phyloP scores from a whole-genome alignment of 2,797 vertebrate genomes.

The Pseudocheirus occidentalis region DNA sequence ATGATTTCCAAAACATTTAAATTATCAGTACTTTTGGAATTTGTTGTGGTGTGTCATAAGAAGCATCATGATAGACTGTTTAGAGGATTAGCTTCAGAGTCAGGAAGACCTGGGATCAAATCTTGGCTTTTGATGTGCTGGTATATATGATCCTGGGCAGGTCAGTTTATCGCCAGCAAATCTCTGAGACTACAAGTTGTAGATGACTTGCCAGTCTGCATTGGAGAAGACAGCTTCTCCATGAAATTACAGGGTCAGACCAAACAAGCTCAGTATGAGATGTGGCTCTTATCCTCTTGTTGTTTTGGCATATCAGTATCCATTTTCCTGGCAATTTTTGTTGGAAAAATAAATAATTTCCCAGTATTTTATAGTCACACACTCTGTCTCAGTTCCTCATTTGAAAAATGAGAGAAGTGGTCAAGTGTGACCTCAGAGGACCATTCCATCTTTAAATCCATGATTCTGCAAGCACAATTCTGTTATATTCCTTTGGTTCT shows the following conservation, averaged over 20 bases:
- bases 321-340: constrained; percentile 18
- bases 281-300: not conserved
- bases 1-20: not conserved
- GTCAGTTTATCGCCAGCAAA: not conserved
- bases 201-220: not conserved
- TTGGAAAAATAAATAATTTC: not conserved
- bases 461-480: not conserved
- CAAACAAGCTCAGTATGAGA: not conserved
- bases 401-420: not conserved
- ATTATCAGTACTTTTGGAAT: not conserved
- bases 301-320: not conserved
- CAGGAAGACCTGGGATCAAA: not conserved
- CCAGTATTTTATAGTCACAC: not conserved
- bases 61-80: not conserved
- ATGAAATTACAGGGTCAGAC: not conserved
- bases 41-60: not conserved
- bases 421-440: not conserved
- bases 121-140: not conserved
- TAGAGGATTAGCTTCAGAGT: not conserved
- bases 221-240: not conserved
- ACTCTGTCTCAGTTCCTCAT: not conserved
- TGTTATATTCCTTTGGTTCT: not conserved
- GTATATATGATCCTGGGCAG: not conserved
- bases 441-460: not conserved
- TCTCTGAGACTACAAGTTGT: not conserved